Base-by-base conservation (phyloP, 2,797 vertebrate genomes). In the Iguana delicatissima region DNA sequence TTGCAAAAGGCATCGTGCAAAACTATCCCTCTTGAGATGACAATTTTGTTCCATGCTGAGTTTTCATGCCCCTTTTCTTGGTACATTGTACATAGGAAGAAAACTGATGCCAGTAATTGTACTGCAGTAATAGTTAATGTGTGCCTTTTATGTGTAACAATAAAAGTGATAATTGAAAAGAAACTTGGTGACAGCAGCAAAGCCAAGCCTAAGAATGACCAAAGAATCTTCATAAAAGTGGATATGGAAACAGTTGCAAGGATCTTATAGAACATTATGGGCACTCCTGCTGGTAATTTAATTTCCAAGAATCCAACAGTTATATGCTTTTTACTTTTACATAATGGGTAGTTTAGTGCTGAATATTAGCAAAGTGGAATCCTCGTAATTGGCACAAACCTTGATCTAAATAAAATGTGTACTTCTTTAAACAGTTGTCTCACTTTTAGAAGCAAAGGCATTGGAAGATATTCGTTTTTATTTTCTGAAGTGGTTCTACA, bases 191-290 rank as follows among this genome's bases (percentile, higher is more conserved):
- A 91, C 14, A 86, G 2, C 1, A 89, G 22, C 87, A 80, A 86
- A 91, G 35, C 10, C 32, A 87, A 42, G 72, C 80, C 35, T 74
- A 69, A 90, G 91, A 91, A 83, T 22, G 87, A 0, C 72, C 2
- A 92, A 86, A 88, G 88, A 79, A 74, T 0, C 29, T 86, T 91
- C 38, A 87, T 57, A 69, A 90, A 91, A 89, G 86, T 86, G 5
- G 52, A 88, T 74, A 91, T 32, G 52, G 64, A 64, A 90, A 86
- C 46, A 86, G 74, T 92, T 94, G 79, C 13, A n/a, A 89, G 74
- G 52, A 8, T 91, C 88, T 72, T 92, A 50, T 86, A 64, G 92
- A 90, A 93, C 93, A 55, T 94, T 91, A 89, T 0, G 77, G 84
- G 86, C 64, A 72, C 85, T 64, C 32, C 42, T 0, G 0, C 38